Percentiles rank a stretch among this genome's conserved stretches.
phyloP scores from a whole-genome alignment of 2,113 vertebrate genomes.

The Aplodontia rufa region DNA sequence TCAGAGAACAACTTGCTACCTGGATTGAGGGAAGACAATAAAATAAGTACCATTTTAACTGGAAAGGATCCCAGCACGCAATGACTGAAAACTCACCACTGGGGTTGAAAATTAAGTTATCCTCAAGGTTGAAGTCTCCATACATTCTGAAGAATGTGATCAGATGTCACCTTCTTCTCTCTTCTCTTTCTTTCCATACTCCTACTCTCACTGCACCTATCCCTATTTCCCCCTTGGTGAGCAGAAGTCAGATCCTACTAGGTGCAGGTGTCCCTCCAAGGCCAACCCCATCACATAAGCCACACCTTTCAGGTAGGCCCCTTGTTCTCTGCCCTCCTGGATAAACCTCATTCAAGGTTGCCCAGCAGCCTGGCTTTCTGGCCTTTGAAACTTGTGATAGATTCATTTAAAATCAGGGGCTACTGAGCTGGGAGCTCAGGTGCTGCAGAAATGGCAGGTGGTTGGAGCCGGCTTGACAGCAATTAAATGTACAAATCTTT shows the following conservation, averaged over 20 bases:
- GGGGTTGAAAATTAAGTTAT: neutral
- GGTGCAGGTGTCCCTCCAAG: neutral
- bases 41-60: neutral
- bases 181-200: neutral
- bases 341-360: constrained; percentile 87
- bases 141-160: neutral
- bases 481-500: constrained; percentile 97
- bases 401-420: constrained; percentile 86
- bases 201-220: neutral
- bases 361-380: constrained; percentile 89
- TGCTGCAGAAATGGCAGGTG: constrained; percentile 92
- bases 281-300: neutral
- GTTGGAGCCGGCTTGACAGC: constrained; percentile 93
- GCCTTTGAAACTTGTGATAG: constrained; percentile 87
- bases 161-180: neutral
- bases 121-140: neutral
- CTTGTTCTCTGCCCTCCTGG: constrained; percentile 81
- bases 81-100: neutral
- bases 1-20: neutral
- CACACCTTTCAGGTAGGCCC: constrained; percentile 60
- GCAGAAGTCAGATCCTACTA: neutral
- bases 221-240: neutral
- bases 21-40: neutral
- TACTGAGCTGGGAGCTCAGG: constrained; percentile 86
- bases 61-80: neutral